Percentiles rank a stretch among this genome's conserved stretches.
Evolutionary conservation across 2,888 invertebrate species (phyloP).

Genomic region (Drosophila demipolita): DNA sequence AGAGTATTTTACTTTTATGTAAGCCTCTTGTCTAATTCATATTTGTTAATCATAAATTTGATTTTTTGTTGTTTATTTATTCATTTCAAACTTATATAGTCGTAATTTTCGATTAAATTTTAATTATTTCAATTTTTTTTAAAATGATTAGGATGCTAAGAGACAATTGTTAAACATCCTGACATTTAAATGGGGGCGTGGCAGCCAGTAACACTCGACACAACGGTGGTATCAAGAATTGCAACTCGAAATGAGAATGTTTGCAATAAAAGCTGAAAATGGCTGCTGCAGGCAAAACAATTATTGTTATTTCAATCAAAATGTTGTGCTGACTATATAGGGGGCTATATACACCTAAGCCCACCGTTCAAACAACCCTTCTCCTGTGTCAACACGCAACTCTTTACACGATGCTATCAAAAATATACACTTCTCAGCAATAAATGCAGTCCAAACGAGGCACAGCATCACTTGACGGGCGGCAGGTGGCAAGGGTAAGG

Average conservation of each 20-base stretch:
- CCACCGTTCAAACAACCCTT: background rate
- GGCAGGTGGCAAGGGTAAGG: background rate
- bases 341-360: background rate
- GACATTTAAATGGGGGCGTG: slow-evolving; percentile 1
- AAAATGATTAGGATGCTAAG: background rate
- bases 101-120: too few species aligned
- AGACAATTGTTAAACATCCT: background rate
- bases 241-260: slow-evolving; percentile 27
- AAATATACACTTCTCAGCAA: slow-evolving; percentile 72
- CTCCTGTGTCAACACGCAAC: background rate
- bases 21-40: background rate
- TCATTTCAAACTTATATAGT: background rate
- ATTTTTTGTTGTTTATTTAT: background rate
- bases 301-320: slow-evolving; percentile 75
- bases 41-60: too few species aligned
- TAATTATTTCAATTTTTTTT: background rate
- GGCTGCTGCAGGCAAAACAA: slow-evolving; percentile 52
- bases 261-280: background rate
- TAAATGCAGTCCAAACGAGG: slow-evolving; percentile 20
- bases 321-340: slow-evolving; percentile 40
- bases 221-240: slow-evolving; percentile 40
- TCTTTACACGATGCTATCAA: slow-evolving; percentile 64
- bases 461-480: background rate
- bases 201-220: slow-evolving; percentile 49
- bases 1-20: background rate